phyloP scores from a whole-genome alignment of 1,140 invertebrate genomes.

The Mylabris phalerata region DNA sequence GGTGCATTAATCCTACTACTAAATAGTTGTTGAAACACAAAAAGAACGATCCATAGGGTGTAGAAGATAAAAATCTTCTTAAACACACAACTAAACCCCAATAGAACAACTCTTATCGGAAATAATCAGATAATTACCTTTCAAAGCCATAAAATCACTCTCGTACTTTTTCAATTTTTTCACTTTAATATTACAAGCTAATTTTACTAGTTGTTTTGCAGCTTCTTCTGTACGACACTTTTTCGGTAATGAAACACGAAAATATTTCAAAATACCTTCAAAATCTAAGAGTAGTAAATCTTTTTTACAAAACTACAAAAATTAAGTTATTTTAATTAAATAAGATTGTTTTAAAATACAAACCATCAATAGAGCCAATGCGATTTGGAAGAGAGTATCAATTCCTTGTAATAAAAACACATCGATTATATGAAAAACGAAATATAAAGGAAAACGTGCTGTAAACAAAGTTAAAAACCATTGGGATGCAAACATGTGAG shows the following conservation, averaged over 20 bases:
- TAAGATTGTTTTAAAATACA: too few relatives aligned
- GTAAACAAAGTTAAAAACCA: constrained; percentile 99
- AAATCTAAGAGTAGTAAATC: constrained; percentile 95
- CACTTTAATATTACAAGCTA: constrained; percentile 85
- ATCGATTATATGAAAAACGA: constrained; percentile 97
- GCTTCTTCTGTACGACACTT: constrained; percentile 88
- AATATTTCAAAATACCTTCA: constrained; percentile 92
- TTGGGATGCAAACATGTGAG: constrained; percentile 99
- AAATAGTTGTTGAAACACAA: too few relatives aligned
- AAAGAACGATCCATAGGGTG: background rate
- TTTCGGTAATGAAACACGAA: constrained; percentile 92
- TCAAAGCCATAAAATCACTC: constrained; percentile 78
- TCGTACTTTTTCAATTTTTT: constrained; percentile 96
- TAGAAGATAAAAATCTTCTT: background rate
- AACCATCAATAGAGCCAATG: constrained; percentile 84
- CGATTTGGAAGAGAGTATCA: constrained; percentile 93
- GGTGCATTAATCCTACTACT: too few relatives aligned
- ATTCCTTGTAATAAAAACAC: constrained; percentile 91
- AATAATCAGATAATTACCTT: constrained; percentile 52
- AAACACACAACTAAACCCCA: background rate
- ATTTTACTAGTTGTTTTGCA: constrained; percentile 80
- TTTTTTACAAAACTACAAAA: constrained; percentile 69
- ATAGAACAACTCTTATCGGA: background rate
- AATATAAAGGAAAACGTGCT: constrained; percentile 93
- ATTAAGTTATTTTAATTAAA: background rate